Conservation (phyloP, 53 echinoderm and acorn worm genomes). For the Holothuria leucospilota region DNA sequence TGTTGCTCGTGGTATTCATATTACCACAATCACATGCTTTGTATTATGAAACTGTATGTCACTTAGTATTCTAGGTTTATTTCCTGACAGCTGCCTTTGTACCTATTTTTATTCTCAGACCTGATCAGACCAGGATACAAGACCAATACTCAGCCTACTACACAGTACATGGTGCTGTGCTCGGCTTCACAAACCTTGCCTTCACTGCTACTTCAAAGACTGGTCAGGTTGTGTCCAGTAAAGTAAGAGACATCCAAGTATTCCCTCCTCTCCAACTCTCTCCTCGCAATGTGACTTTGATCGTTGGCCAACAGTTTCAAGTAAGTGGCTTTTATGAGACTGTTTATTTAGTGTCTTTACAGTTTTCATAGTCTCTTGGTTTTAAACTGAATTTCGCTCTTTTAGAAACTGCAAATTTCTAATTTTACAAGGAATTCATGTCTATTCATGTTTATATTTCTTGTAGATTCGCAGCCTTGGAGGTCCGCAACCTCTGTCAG, state of each 20-base stretch:
- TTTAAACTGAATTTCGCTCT: too few species aligned
- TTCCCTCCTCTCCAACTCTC: conserved; percentile 84
- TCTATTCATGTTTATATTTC: too few species aligned
- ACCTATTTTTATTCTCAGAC: conserved; percentile 23
- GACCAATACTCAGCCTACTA: conserved; percentile 84
- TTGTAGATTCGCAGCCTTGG: conserved; percentile 86
- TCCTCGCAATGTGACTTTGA: conserved; percentile 81
- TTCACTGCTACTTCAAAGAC: conserved; percentile 86
- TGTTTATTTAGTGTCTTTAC: too few species aligned
- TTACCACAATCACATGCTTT: too few species aligned
- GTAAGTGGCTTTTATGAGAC: conserved; percentile 38
- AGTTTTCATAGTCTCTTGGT: too few species aligned
- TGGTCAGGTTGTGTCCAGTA: conserved; percentile 80
- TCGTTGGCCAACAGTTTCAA: conserved; percentile 87
- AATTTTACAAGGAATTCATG: too few species aligned
- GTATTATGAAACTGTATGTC: too few species aligned
- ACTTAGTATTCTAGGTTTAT: too few species aligned
- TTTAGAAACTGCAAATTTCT: too few species aligned
- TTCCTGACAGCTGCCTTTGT: neutral
- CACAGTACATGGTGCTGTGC: conserved; percentile 77
- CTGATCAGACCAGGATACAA: conserved; percentile 43
- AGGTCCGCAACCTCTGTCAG: conserved; percentile 90
- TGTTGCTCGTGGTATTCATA: too few species aligned
- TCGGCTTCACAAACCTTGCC: conserved; percentile 84
- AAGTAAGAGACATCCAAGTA: conserved; percentile 72